These are phyloP conservation scores for Eutrigla gurnardus DNA, from an alignment of 2,797 vertebrate species.

Conservation along the genomic window DNA sequence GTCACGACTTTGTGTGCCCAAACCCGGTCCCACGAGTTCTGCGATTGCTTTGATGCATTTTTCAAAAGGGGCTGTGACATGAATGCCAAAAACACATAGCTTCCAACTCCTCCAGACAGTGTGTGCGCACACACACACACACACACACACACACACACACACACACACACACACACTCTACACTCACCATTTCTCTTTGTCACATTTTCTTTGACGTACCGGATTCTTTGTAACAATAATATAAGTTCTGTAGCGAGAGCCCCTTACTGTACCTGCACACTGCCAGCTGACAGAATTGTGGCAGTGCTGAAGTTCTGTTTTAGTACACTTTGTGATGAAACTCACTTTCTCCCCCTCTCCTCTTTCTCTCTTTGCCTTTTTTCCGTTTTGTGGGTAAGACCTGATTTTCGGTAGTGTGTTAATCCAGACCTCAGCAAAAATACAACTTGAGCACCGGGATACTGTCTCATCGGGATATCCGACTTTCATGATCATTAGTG, in stretches of 20 bases:
- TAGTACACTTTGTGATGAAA: constrained; percentile 46
- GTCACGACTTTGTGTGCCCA: constrained; percentile 78
- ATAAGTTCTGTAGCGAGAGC: constrained; percentile 58
- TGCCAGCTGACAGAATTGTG: constrained; percentile 60
- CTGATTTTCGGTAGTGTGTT: constrained; percentile 32
- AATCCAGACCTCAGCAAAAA: constrained; percentile 15
- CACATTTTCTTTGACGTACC: constrained; percentile 49
- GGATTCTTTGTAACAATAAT: constrained; percentile 57
- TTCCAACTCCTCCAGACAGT: constrained; percentile 67
- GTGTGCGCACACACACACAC: too few species aligned
- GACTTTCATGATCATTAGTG: not conserved
- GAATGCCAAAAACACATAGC: constrained; percentile 73
- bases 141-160: too few species aligned
- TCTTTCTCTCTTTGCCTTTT: constrained; percentile 25
- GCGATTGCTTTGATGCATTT: constrained; percentile 83
- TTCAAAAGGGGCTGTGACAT: constrained; percentile 80
- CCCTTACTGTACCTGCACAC: constrained; percentile 45
- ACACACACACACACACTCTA: constrained; percentile 36
- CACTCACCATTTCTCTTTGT: constrained; percentile 66
- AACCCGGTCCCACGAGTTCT: constrained; percentile 70
- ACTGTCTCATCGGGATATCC: constrained; percentile 8
- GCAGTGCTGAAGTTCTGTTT: constrained; percentile 53
- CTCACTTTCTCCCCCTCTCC: constrained; percentile 14
- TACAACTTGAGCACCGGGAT: constrained; percentile 9
- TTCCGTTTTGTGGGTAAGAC: constrained; percentile 28